phyloP scores from a whole-genome alignment of 2,888 invertebrate species.

The Incurvaria masculella region DNA sequence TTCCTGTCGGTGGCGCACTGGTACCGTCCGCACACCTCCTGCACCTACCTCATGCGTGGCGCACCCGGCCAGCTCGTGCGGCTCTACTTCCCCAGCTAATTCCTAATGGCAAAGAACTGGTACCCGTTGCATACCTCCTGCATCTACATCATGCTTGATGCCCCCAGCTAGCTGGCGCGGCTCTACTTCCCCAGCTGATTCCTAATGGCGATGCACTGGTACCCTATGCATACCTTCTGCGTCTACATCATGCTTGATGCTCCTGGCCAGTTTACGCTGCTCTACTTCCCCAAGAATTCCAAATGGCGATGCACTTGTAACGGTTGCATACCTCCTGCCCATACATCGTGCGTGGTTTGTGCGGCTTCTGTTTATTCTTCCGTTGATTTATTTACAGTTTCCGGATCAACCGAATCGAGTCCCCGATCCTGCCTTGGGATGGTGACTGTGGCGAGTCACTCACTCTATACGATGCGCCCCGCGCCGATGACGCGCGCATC shows the following conservation, averaged over 20 bases:
- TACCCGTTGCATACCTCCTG: slow-evolving; percentile 89
- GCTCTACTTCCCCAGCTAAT: slow-evolving; percentile 85
- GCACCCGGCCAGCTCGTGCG: slow-evolving; percentile 83
- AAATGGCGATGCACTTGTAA: slow-evolving; percentile 92
- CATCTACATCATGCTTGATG: slow-evolving; percentile 85
- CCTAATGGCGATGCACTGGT: too few species aligned
- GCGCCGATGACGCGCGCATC: slow-evolving; percentile 85
- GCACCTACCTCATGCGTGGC: slow-evolving; percentile 87
- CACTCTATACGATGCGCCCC: slow-evolving; percentile 83
- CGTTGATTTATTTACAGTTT: too few species aligned
- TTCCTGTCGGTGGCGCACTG: slow-evolving; percentile 90
- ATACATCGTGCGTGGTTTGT: slow-evolving; percentile 82
- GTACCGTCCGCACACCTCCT: slow-evolving; percentile 94
- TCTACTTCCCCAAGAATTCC: slow-evolving; percentile 87
- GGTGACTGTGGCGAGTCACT: slow-evolving; percentile 89
- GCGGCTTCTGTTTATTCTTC: slow-evolving; percentile 84
- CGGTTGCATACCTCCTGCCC: slow-evolving; percentile 95
- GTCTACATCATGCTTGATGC: slow-evolving; percentile 87
- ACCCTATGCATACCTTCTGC: slow-evolving; percentile 53
- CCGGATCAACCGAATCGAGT: slow-evolving; percentile 84
- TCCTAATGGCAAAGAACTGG: too few species aligned
- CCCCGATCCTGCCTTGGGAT: slow-evolving; percentile 81
- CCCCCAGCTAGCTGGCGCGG: slow-evolving; percentile 82
- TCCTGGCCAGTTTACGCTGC: slow-evolving; percentile 80
- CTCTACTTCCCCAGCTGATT: slow-evolving; percentile 84